These are phyloP conservation scores for Iphiclides podalirius DNA, from an alignment of 2,888 invertebrate genomes.

Conservation along the genomic window DNA sequence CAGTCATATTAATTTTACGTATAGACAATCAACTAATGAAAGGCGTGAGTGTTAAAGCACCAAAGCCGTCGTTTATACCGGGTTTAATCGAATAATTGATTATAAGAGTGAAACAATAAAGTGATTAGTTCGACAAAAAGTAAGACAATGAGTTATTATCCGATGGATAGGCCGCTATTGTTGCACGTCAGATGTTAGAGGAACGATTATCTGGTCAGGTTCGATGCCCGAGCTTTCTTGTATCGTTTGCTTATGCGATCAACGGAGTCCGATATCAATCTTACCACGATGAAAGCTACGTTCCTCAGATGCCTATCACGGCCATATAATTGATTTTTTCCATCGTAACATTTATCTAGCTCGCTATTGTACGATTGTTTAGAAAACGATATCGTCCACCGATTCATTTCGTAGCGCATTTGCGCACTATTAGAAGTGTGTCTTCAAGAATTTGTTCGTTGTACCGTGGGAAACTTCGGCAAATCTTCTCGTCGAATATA, in stretches of 20 bases:
- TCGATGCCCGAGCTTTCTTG: slow-evolving; percentile 56
- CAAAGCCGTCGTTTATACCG: slow-evolving; percentile 63
- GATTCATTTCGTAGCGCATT: no score
- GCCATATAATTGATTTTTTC: slow-evolving; percentile 16
- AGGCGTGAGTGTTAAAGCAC: no score
- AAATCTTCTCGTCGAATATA: no score
- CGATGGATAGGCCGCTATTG: slow-evolving; percentile 68
- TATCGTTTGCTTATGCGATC: slow-evolving; percentile 76
- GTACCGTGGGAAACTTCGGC: no score
- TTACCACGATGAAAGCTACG: slow-evolving; percentile 63
- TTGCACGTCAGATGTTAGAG: slow-evolving; percentile 54
- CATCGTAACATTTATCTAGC: slow-evolving; percentile 5
- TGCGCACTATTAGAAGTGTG: no score
- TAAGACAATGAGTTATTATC: slow-evolving; percentile 79
- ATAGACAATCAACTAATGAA: no score
- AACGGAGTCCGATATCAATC: slow-evolving; percentile 66
- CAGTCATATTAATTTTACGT: no score
- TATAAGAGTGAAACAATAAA: slow-evolving; percentile 76
- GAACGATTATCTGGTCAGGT: slow-evolving; percentile 61
- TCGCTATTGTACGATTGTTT: slow-evolving; percentile 1
- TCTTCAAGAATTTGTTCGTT: no score
- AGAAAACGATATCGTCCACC: no score
- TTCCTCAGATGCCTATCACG: slow-evolving; percentile 50
- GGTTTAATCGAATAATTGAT: slow-evolving; percentile 78
- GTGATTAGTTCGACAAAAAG: slow-evolving; percentile 78